Conservation (phyloP, 2,797 vertebrate genomes). For the Crenuchus spilurus region DNA sequence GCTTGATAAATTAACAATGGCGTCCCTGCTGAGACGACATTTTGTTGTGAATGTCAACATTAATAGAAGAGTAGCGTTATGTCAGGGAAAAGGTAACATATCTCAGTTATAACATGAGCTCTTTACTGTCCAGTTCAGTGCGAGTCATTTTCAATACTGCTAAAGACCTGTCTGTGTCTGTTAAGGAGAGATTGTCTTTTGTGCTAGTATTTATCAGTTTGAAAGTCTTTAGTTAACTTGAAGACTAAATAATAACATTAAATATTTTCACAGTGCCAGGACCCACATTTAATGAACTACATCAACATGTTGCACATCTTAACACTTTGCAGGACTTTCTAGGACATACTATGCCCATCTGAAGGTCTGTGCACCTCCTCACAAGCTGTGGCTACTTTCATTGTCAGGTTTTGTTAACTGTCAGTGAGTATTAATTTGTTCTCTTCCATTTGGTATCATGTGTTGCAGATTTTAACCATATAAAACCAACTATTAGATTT, state of each 20-base stretch:
- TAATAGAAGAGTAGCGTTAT: not conserved
- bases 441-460: not conserved
- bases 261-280: no score
- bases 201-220: no score
- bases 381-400: not conserved
- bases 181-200: no score
- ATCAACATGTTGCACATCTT: not conserved
- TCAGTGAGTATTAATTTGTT: constrained; percentile 3
- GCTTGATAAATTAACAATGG: not conserved
- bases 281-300: not conserved
- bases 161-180: no score
- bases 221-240: no score
- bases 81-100: constrained; percentile 9
- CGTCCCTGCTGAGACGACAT: not conserved
- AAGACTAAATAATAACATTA: no score
- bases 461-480: no score
- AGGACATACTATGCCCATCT: not conserved
- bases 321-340: constrained; percentile 19
- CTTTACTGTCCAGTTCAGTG: not conserved
- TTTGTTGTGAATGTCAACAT: not conserved
- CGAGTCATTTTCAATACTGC: not conserved
- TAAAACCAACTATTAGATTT: not conserved
- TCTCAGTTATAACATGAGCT: no score
- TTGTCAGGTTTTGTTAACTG: not conserved
- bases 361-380: not conserved